Evolutionary conservation across 2,113 vertebrate genomes (phyloP).

Genomic region (Chloebia gouldiae): DNA sequence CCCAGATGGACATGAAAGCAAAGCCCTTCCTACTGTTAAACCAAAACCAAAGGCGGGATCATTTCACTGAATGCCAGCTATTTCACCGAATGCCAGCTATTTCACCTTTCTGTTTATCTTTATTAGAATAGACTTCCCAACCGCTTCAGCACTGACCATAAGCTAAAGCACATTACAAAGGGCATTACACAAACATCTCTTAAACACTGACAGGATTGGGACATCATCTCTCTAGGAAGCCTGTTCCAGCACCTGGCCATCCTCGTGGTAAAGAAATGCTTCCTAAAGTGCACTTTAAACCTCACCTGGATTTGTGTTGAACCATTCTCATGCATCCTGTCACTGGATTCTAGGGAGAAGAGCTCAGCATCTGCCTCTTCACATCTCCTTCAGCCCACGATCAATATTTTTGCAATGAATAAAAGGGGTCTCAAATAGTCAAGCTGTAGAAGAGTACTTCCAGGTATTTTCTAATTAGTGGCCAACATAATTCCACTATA

Average conservation of each 20-base stretch:
- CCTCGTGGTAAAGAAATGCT: background rate
- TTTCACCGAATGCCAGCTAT: background rate
- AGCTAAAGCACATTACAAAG: rapidly evolving
- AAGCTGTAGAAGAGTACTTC: background rate
- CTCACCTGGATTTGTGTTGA: rapidly evolving
- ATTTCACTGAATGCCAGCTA: background rate
- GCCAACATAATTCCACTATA: background rate
- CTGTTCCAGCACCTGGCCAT: background rate
- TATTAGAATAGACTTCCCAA: background rate
- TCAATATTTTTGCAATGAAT: background rate
- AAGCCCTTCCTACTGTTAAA: background rate
- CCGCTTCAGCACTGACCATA: background rate
- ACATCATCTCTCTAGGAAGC: background rate
- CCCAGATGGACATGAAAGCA: background rate
- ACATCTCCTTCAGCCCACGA: rapidly evolving
- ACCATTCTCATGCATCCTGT: rapidly evolving
- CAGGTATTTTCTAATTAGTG: background rate
- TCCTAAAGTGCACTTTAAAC: background rate
- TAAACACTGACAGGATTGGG: rapidly evolving
- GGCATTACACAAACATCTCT: background rate
- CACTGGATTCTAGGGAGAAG: no score
- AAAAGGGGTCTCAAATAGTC: background rate
- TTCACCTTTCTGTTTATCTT: background rate
- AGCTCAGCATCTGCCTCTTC: background rate
- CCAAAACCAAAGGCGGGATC: background rate